phyloP scores from a whole-genome alignment of 2,113 vertebrate genomes.

The Muntiacus muntjak region DNA sequence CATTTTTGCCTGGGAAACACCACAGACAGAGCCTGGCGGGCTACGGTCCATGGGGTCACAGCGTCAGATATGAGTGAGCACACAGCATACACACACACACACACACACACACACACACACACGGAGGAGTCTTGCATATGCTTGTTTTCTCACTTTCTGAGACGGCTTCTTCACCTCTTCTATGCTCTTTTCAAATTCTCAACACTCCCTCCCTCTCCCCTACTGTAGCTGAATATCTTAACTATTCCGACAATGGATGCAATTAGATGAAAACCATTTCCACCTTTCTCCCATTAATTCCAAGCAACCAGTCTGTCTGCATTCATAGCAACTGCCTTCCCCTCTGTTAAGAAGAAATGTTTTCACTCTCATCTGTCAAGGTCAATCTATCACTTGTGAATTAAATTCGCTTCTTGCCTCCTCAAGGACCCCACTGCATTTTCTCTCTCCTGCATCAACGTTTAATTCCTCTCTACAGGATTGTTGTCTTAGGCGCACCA shows the following conservation, averaged over 20 bases:
- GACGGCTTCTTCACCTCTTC: background rate
- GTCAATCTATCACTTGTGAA: background rate
- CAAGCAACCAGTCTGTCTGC: background rate
- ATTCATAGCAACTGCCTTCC: background rate
- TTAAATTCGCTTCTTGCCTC: background rate
- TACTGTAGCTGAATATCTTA: background rate
- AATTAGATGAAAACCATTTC: background rate
- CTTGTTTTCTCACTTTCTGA: background rate
- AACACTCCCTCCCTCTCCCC: background rate
- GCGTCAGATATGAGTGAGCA: background rate
- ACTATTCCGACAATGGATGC: background rate
- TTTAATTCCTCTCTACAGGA: background rate
- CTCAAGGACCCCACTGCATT: background rate
- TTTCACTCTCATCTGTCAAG: background rate
- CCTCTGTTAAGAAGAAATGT: background rate
- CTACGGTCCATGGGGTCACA: background rate
- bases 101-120: background rate
- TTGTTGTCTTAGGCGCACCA: background rate
- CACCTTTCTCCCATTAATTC: background rate
- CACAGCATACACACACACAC: background rate
- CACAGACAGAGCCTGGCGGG: background rate
- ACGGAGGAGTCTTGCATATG: accelerated
- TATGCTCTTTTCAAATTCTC: background rate
- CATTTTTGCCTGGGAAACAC: background rate
- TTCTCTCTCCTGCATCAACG: background rate